A percentile compares a stretch with the other conserved stretches of the same genome.
Evolutionary conservation across 2,797 vertebrate species (phyloP).

Genomic region (Gymnoscopelus braueri): DNA sequence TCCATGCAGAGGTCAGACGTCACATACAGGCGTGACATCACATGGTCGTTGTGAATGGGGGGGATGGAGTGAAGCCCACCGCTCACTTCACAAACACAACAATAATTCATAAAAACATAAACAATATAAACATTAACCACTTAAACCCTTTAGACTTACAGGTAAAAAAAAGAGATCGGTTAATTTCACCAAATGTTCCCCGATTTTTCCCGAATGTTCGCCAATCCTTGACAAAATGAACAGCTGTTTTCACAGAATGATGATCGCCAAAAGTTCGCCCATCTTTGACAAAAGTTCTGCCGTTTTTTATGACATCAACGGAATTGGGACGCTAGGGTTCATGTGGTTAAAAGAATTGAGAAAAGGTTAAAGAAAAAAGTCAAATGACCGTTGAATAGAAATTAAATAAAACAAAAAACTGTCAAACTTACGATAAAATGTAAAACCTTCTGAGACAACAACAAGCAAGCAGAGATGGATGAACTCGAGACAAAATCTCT

Average conservation of each 20-base stretch:
- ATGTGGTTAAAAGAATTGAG: neutral
- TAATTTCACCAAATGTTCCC: no score
- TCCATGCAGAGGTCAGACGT: slow-evolving; percentile 83
- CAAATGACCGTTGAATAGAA: neutral
- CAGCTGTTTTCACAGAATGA: no score
- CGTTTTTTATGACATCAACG: no score
- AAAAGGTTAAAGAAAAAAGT: neutral
- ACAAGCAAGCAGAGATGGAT: slow-evolving; percentile 78
- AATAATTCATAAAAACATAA: neutral
- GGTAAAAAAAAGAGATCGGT: neutral
- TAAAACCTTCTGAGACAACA: slow-evolving; percentile 21
- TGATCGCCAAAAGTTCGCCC: no score
- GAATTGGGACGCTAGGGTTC: no score
- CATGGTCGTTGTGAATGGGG: slow-evolving; percentile 80
- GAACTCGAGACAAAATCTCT: slow-evolving; percentile 57
- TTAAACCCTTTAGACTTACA: neutral
- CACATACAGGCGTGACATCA: slow-evolving; percentile 84
- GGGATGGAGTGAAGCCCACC: slow-evolving; percentile 83
- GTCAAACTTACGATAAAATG: slow-evolving; percentile 12
- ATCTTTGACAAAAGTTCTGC: no score
- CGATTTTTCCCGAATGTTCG: no score
- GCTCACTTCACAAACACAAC: slow-evolving; percentile 37
- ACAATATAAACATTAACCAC: neutral
- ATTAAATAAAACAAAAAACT: neutral
- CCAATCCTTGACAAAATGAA: no score